A percentile compares a stretch with the other conserved stretches of the same genome.
Conservation (phyloP, 2,797 vertebrate genomes). For the Decapterus maruadsi region DNA sequence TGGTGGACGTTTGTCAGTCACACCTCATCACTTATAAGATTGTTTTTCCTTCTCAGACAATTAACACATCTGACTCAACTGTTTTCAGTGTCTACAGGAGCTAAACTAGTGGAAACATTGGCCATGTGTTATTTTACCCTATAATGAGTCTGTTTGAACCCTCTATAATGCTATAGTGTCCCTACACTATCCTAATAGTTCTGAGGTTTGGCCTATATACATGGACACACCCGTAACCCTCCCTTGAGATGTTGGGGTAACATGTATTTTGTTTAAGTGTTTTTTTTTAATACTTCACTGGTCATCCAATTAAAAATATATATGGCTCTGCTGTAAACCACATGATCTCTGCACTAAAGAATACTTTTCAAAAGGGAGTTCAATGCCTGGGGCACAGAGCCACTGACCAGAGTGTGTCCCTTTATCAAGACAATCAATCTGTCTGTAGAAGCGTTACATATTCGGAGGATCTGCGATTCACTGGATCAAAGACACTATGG, state of each 20-base stretch:
- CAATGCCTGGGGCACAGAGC: not conserved
- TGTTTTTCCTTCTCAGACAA: not conserved
- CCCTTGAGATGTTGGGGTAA: not conserved
- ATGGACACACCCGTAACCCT: not conserved
- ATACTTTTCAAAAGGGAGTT: not conserved
- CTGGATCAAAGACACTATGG: not conserved
- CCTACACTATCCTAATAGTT: not conserved
- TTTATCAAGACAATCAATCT: not conserved
- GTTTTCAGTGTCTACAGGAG: not conserved
- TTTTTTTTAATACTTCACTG: not conserved
- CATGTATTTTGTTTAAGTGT: not conserved
- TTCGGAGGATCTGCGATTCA: constrained; percentile 7
- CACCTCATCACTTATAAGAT: not conserved
- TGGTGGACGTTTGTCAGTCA: not conserved
- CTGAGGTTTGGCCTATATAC: not conserved
- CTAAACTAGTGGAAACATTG: not conserved
- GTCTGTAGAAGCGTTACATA: not conserved
- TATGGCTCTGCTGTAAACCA: not conserved
- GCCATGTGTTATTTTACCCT: not conserved
- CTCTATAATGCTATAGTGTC: not conserved
- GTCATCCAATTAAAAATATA: not conserved
- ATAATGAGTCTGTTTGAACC: not conserved
- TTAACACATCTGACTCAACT: constrained; percentile 8
- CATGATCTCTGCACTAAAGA: not conserved
- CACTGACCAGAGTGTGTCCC: not conserved